Percentiles rank a stretch among this genome's conserved stretches.
phyloP scores from a whole-genome alignment of 1,140 invertebrate species.

The Elymnias hypermnestra region DNA sequence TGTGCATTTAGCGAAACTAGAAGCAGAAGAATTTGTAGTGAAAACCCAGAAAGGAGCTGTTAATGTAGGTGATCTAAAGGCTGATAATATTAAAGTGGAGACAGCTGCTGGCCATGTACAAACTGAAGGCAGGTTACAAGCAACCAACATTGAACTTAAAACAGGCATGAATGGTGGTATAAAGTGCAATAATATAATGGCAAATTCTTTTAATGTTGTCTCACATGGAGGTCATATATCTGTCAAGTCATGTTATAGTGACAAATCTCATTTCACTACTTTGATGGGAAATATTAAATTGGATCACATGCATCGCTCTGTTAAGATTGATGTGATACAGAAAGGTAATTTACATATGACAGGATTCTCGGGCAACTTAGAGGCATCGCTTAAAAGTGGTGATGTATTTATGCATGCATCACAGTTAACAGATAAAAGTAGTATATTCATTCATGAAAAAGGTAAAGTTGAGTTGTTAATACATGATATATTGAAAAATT shows the following conservation, averaged over 20 bases:
- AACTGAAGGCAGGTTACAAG: slow-evolving; percentile 58
- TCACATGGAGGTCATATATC: slow-evolving; percentile 63
- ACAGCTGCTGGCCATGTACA: slow-evolving; percentile 54
- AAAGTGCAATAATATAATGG: slow-evolving; percentile 66
- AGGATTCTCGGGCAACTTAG: slow-evolving; percentile 63
- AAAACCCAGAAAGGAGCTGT: slow-evolving; percentile 64
- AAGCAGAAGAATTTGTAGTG: slow-evolving; percentile 64
- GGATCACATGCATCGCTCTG: slow-evolving; percentile 59
- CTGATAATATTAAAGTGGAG: slow-evolving; percentile 61
- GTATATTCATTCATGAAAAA: slow-evolving; percentile 73
- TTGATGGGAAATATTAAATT: slow-evolving; percentile 64
- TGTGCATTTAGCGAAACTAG: slow-evolving; percentile 56
- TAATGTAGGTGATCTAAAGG: slow-evolving; percentile 56
- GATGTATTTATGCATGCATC: slow-evolving; percentile 70
- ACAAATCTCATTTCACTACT: slow-evolving; percentile 68
- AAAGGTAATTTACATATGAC: slow-evolving; percentile 66
- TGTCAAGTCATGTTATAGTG: slow-evolving; percentile 71
- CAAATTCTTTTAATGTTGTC: slow-evolving; percentile 50
- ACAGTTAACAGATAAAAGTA: slow-evolving; percentile 64
- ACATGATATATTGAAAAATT: slow-evolving; percentile 59
- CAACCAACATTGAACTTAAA: slow-evolving; percentile 63
- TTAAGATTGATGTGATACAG: slow-evolving; percentile 68
- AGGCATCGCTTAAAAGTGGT: slow-evolving; percentile 68
- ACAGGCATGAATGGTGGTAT: slow-evolving; percentile 55
- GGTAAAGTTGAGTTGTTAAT: slow-evolving; percentile 67